Percentiles rank a stretch among this genome's conserved stretches.
These are phyloP conservation scores for Drosophila carrolli DNA, from an alignment of 1,140 invertebrate species.

Conservation along the genomic window DNA sequence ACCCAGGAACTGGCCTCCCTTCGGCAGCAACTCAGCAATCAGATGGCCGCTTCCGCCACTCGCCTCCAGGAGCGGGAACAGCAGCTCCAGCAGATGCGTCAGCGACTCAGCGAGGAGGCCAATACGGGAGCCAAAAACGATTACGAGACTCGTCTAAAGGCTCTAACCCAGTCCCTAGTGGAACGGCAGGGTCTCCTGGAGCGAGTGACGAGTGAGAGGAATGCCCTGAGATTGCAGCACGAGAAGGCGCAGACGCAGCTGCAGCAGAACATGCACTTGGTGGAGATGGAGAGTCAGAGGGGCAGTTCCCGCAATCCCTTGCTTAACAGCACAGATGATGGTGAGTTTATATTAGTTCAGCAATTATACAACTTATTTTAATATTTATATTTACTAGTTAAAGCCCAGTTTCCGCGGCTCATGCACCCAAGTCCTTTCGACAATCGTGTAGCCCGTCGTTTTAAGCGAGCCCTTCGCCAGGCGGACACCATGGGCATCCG, in stretches of 20 bases:
- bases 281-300: constrained; percentile 58
- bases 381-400: constrained; percentile 70
- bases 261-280: constrained; percentile 48
- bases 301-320: constrained; percentile 69
- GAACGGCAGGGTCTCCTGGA: constrained; percentile 92
- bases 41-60: constrained; percentile 71
- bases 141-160: constrained; percentile 89
- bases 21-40: constrained; percentile 79
- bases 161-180: constrained; percentile 92
- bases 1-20: constrained; percentile 75
- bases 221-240: constrained; percentile 91
- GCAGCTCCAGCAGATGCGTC: constrained; percentile 64
- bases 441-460: constrained; percentile 90
- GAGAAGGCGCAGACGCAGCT: constrained; percentile 90
- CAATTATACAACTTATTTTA: background rate
- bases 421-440: constrained; percentile 92
- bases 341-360: constrained; percentile 18
- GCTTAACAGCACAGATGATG: constrained; percentile 89
- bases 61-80: constrained; percentile 77
- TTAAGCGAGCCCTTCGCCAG: constrained; percentile 92
- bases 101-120: constrained; percentile 49
- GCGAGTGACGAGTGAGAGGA: constrained; percentile 91
- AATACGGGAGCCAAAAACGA: constrained; percentile 84
- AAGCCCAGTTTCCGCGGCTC: constrained; percentile 89
- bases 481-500: constrained; percentile 91